Conservation (phyloP, 1,140 invertebrate species). For the Sogatella furcifera region DNA sequence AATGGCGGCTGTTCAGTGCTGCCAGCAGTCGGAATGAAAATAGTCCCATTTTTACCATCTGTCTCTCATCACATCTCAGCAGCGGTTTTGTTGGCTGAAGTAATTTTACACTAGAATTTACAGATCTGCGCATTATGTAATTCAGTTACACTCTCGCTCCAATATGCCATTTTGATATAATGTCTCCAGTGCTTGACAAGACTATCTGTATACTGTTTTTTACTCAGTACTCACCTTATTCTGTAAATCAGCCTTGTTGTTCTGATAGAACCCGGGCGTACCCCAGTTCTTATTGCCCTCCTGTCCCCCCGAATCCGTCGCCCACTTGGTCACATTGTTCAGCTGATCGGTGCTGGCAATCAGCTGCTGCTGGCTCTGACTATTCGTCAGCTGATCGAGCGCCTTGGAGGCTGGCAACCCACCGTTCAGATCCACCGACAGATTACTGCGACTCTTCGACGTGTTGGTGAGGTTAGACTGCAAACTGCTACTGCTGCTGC, state of each 20-base stretch:
- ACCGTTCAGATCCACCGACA: conserved; percentile 1
- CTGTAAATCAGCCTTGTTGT: not conserved
- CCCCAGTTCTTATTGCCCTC: not conserved
- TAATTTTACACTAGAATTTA: too few species aligned
- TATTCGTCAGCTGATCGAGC: not conserved
- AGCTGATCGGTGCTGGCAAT: not conserved
- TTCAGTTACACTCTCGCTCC: too few species aligned
- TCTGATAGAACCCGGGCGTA: not conserved
- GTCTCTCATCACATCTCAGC: too few species aligned
- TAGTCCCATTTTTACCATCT: too few species aligned
- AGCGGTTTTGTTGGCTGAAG: too few species aligned
- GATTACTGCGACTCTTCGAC: not conserved
- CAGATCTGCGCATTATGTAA: too few species aligned
- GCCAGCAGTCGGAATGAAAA: too few species aligned
- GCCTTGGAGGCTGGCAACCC: not conserved
- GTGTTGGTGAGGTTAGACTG: conserved; percentile 2
- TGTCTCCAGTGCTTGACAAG: too few species aligned
- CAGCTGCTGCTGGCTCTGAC: not conserved
- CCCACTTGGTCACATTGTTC: conserved; percentile 2
- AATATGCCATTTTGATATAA: too few species aligned
- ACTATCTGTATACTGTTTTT: not conserved
- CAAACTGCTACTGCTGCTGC: conserved; percentile 8
- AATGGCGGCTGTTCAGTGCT: too few species aligned
- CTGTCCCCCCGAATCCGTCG: not conserved
- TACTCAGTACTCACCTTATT: conserved; percentile 1